Base-by-base conservation (phyloP, 1,140 invertebrate species). In the Megathymus violae region DNA sequence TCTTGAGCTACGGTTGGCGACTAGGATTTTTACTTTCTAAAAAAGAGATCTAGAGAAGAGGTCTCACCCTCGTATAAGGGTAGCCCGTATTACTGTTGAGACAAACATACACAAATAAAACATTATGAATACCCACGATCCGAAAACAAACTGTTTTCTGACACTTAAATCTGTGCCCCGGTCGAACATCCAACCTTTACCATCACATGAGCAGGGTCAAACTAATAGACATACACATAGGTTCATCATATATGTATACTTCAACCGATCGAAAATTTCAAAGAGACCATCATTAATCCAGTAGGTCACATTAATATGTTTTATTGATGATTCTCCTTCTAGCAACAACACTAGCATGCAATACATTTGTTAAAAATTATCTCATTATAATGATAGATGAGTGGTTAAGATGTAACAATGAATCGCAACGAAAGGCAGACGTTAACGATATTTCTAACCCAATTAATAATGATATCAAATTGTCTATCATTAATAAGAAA, bases 391-490 rank as follows among this genome's bases (percentile, higher is more conserved):
- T 74, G 72, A 79, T 74, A 75, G 69, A 77, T 79, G 66, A 60
- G 38, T 44, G 31, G 58, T 64, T 74, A 62, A 61, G 62, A 64
- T 27, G 17, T 44, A 67, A 73, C 60, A 47, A 64, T 62, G 67
- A 46, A 16, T 52, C 62, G 52, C 56, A 71, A 74, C 61, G 65
- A 76, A 69, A 58, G 61, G 50, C 41, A n/a, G 52, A 66, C 64
- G 69, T 74, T 78, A 82, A 85, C 70, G 69, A 84, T 78, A 64
- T 72, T 63, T 74, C n/a, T 74, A 78, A 74, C 76, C 78, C 70
- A 79, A 83, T 83, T 79, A 83, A 85, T 85, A 75, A 85, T 75
- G 73, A 78, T 83, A 85, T 83, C 71, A 79, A 67, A 61, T 52
- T 48, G 34, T 64, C 31, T 68, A 77, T 79, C 77, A 83, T 87